phyloP scores from a whole-genome alignment of 2,113 vertebrate genomes.

The Dasyornis broadbenti region DNA sequence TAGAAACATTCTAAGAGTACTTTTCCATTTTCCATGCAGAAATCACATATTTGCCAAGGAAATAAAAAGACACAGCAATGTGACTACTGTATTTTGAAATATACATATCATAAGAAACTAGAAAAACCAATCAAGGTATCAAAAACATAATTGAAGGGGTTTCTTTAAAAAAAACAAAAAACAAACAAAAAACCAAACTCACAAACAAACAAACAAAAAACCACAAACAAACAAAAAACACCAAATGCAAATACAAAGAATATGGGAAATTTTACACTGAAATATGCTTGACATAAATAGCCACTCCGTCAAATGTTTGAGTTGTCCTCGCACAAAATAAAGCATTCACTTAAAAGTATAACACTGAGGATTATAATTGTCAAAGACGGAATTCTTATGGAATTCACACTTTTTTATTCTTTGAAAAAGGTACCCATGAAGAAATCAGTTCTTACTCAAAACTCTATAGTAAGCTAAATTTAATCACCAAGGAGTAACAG shows the following conservation, averaged over 20 bases:
- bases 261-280: not conserved
- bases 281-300: not conserved
- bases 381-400: not conserved
- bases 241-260: not conserved
- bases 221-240: too few species aligned
- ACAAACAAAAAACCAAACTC: too few species aligned
- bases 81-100: not conserved
- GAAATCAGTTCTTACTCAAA: not conserved
- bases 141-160: not conserved
- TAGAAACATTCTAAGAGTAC: not conserved
- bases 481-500: not conserved
- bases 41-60: not conserved
- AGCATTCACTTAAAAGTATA: conserved; percentile 26
- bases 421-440: not conserved
- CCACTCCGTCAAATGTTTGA: not conserved
- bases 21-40: not conserved
- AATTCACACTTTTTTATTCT: not conserved
- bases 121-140: not conserved
- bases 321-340: conserved; percentile 20
- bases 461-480: not conserved
- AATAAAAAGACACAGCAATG: not conserved
- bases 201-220: too few species aligned
- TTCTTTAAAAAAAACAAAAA: not conserved
- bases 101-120: not conserved
- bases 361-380: conserved; percentile 3